Base-by-base conservation (phyloP, 2,888 invertebrate species). In the Halocaridina rubra region DNA sequence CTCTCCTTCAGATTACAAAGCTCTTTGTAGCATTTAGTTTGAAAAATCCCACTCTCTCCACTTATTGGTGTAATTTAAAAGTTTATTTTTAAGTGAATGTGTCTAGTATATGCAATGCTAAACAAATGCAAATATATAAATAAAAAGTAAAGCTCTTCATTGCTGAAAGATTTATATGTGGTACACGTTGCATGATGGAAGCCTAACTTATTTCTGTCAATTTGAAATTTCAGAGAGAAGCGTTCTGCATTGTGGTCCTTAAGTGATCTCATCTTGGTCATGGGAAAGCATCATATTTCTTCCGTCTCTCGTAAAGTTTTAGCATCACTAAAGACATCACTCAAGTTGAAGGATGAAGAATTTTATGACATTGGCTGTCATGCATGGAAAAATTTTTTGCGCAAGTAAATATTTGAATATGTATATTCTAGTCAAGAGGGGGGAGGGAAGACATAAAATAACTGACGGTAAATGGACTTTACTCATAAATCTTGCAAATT, bases 291-390 rank as follows among this genome's bases (percentile, higher is more conserved):
- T 10, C 77, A 82, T n/a, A 67, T 88, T n/a, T 85, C 85, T 39
- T 59, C 84, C 3, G 84, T 88, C 8, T 74, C 88, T 1, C 76
- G 84, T 13, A 88, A 88, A 39, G 80, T 88, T 13, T 64, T 88
- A 16, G 84, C 88, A 13, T 85, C 88, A 19, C 53, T 88, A n/a
- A 88, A 88, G 76, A 80, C 85, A 39, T 76, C 88, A 10, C 86
- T 84, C 46, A 84, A 86, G 64, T 46, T 84, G 10, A 76, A 67
- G 39, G 72, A 81, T 72, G 77, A 80, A 19, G 81, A 80, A 24
- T 76, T 86, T 61, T 77, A 67, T 80, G 77, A 80, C 64, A 75
- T 84, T 24, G 79, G 74, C 13, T 84, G 80, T 39, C 33, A 80
- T 75, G 84, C 80, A 5, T 86, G 86, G 84, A 64, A 77, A 30